Base-by-base conservation (phyloP, 1,140 invertebrate species). In the Hyposmocoma kahamanoa region DNA sequence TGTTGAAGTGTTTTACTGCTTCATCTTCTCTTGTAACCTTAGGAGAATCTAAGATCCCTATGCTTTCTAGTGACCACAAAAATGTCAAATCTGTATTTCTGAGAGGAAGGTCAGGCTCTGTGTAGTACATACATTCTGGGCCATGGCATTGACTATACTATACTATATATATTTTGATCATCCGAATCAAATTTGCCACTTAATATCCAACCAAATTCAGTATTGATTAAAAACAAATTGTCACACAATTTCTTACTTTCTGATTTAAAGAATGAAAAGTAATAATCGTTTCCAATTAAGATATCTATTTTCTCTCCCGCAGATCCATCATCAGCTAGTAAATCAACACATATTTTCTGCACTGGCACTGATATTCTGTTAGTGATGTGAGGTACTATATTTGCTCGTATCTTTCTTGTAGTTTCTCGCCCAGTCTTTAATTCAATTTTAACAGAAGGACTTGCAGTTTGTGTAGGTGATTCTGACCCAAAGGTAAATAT, bases 171-270 rank as follows among this genome's bases (percentile, higher is more conserved):
- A n/a, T n/a, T n/a, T n/a, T n/a, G n/a, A n/a, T n/a, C n/a, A n/a
- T n/a, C n/a, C n/a, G n/a, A n/a, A n/a, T n/a, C n/a, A n/a, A n/a
- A n/a, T n/a, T n/a, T n/a, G n/a, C n/a, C n/a, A n/a, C n/a, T n/a
- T n/a, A n/a, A n/a, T 1, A 42, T 13, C 49, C 49, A 51, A 9
- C 49, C 49, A 39, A 51, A 51, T 38, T 51, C 49, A n/a, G 49
- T 30, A 10, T 51, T 17, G 1, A 51, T 36, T 10, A 51, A 6
- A 28, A 18, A 28, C n/a, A 26, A 13, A 13, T 41, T 15, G 9
- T 41, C 36, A 11, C 9, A 4, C 18, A 28, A 17, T 26, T 26
- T 11, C 19, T 19, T 26, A 41, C 0, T 13, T 41, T 19, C n/a
- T 18, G 39, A 17, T 18, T 24, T 19, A 2, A 50, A 21, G 11